Base-by-base conservation (phyloP, 2,888 invertebrate genomes). In the Asteroscopus sphinx region DNA sequence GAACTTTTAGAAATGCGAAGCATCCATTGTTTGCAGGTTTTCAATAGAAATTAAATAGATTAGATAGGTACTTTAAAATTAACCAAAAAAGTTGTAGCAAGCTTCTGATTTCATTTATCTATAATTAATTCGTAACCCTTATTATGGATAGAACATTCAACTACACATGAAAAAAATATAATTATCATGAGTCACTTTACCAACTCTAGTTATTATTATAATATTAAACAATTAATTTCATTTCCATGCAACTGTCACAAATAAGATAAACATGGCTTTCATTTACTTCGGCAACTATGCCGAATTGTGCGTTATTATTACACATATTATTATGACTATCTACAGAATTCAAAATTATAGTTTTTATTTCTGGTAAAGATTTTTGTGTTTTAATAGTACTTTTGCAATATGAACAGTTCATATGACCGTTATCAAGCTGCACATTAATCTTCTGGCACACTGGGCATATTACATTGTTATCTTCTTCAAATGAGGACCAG, bases 381-480 rank as follows among this genome's bases (percentile, higher is more conserved):
- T 84, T 86, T 11, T 79, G 44, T 47, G 89, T 89, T 55, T 76
- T 82, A n/a, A 90, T 78, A 33, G 59, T 61, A 51, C 72, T 80
- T 52, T 84, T 89, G 72, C 95, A 95, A 54, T 78, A 73, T 55
- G 83, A 81, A 70, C 91, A 94, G 6, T 69, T 60, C 8, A 91
- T 33, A 12, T 58, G 48, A 8, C 76, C 73, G 62, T 77, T 76
- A 12, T 66, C 32, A 36, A 83, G 65, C 33, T 76, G 70, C n/a
- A 92, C 79, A 70, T 90, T 90, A 9, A 77, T 67, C 79, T 91
- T 90, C 77, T 94, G 89, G 62, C 95, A 95, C 12, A 95, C 80
- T 0, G 95, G 95, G 65, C 95, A 95, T 68, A 95, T 91, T 0
- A 95, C 84, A 73, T 83, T 80, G 37, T 88, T 78, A 44, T 90